These are phyloP conservation scores for Gymnoscopelus braueri DNA, from an alignment of 2,797 vertebrate genomes.

Conservation along the genomic window DNA sequence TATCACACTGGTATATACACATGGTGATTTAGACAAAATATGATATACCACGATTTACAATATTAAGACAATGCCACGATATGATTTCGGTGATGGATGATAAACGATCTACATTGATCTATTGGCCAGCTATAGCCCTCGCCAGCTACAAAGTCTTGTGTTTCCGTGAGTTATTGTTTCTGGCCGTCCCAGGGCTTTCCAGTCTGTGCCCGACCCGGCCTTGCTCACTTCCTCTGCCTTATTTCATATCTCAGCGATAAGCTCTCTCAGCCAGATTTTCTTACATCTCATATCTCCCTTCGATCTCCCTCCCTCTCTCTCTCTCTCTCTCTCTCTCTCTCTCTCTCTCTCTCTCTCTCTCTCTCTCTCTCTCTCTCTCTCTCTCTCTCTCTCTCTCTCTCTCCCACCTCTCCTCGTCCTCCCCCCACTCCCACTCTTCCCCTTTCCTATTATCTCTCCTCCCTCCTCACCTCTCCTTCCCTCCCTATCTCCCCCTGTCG, in stretches of 20 bases:
- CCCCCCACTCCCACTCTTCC: slow-evolving; percentile 24
- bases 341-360: slow-evolving; percentile 7
- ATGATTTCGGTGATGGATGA: too few species aligned
- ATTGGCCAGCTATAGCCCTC: too few species aligned
- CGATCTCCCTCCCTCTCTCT: slow-evolving; percentile 5
- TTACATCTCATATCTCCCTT: slow-evolving; percentile 58
- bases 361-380: not conserved
- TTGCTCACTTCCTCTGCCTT: slow-evolving; percentile 41
- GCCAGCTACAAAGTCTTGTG: too few species aligned
- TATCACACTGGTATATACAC: too few species aligned
- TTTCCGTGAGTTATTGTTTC: too few species aligned
- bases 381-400: slow-evolving; percentile 10
- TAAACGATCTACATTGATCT: too few species aligned
- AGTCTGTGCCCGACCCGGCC: slow-evolving; percentile 25
- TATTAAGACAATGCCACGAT: too few species aligned
- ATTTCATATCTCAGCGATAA: slow-evolving; percentile 64
- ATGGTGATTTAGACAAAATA: too few species aligned
- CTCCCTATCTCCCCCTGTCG: slow-evolving; percentile 60
- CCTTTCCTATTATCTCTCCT: slow-evolving; percentile 53
- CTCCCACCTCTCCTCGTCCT: not conserved
- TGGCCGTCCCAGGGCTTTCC: not conserved
- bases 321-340: not conserved
- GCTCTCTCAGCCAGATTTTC: slow-evolving; percentile 46
- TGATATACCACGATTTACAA: too few species aligned
- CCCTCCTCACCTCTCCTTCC: slow-evolving; percentile 17